These are phyloP conservation scores for Diarsia brunnea DNA, from an alignment of 2,888 invertebrate genomes.

Conservation along the genomic window DNA sequence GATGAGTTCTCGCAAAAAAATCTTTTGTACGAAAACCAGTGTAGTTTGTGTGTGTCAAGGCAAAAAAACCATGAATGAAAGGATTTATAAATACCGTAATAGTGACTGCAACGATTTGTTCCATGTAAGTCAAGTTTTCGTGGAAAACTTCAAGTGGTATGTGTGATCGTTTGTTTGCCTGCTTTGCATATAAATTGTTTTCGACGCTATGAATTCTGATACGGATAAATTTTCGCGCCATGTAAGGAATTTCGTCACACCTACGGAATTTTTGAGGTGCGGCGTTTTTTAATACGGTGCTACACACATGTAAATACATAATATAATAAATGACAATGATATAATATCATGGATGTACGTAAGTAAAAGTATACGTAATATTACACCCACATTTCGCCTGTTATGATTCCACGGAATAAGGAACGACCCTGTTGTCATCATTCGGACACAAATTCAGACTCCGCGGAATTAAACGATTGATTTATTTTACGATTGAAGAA, in stretches of 20 bases:
- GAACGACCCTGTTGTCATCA: not conserved
- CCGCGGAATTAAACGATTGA: no score
- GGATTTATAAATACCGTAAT: slow-evolving; percentile 22
- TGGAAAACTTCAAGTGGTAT: slow-evolving; percentile 61
- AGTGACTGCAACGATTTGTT: slow-evolving; percentile 48
- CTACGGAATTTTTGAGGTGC: slow-evolving; percentile 1
- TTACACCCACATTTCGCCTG: not conserved
- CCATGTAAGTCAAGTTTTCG: slow-evolving; percentile 32
- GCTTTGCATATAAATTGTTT: slow-evolving; percentile 85
- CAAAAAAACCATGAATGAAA: slow-evolving; percentile 13
- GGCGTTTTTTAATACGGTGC: not conserved
- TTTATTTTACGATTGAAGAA: no score
- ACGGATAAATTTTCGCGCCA: slow-evolving; percentile 75
- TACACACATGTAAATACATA: not conserved
- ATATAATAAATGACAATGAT: not conserved
- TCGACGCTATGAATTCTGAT: slow-evolving; percentile 82
- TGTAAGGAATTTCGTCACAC: slow-evolving; percentile 29
- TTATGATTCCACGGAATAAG: not conserved
- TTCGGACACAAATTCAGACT: not conserved
- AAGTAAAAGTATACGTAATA: no score
- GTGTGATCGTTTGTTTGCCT: slow-evolving; percentile 79
- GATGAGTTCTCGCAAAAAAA: slow-evolving; percentile 10
- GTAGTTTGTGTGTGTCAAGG: slow-evolving; percentile 24
- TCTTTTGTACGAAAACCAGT: slow-evolving; percentile 1
- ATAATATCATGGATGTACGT: not conserved